phyloP scores from a whole-genome alignment of 1,140 invertebrate species.

The Drosophila pallidifrons region DNA sequence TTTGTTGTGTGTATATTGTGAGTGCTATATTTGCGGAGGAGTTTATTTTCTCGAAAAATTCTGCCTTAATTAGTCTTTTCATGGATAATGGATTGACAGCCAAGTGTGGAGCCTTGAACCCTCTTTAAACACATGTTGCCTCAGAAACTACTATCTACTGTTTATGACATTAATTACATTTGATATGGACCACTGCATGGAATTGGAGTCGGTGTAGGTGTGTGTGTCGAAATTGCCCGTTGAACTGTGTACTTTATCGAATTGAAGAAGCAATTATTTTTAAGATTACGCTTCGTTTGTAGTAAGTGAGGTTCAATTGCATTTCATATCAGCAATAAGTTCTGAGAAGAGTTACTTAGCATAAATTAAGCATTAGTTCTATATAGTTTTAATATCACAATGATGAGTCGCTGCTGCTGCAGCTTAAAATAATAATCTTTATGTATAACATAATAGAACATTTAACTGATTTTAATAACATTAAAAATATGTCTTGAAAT shows the following conservation, averaged over 20 bases:
- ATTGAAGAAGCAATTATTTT: not conserved
- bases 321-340: no score
- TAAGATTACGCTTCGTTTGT: not conserved
- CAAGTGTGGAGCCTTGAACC: slow-evolving; percentile 59
- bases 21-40: slow-evolving; percentile 51
- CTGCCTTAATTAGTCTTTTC: slow-evolving; percentile 70
- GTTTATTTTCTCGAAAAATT: slow-evolving; percentile 47
- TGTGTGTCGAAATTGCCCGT: not conserved
- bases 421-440: no score
- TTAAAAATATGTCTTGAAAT: no score
- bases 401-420: no score
- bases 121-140: slow-evolving; percentile 81
- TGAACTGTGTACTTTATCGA: not conserved
- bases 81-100: slow-evolving; percentile 68
- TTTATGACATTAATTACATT: slow-evolving; percentile 28
- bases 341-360: no score
- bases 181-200: slow-evolving; percentile 39
- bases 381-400: no score
- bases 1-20: slow-evolving; percentile 46
- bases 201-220: not conserved
- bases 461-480: no score
- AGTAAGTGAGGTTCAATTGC: no score
- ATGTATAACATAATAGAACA: no score
- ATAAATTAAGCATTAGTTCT: no score
- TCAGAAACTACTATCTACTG: slow-evolving; percentile 37